These are phyloP conservation scores for Druon quercuslanigerum DNA, from an alignment of 1,140 invertebrate genomes.

Conservation along the genomic window DNA sequence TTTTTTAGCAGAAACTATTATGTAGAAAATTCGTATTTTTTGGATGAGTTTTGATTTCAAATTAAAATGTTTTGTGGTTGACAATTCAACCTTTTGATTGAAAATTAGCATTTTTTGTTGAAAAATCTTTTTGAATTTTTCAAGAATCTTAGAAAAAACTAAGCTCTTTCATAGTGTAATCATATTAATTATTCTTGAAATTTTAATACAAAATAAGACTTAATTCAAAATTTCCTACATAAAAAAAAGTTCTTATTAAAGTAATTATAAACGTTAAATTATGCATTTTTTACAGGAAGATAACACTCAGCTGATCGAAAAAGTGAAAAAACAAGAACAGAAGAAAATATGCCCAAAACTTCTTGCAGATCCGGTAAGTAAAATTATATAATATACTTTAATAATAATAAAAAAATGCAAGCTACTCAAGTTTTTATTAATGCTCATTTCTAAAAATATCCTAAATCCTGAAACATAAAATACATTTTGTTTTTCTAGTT, in stretches of 20 bases:
- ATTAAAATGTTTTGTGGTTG: too few species aligned
- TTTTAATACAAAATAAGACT: too few species aligned
- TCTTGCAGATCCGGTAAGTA: slow-evolving; percentile 39
- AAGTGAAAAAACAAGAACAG: slow-evolving; percentile 32
- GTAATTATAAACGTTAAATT: neutral
- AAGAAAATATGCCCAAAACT: slow-evolving; percentile 43
- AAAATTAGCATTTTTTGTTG: too few species aligned
- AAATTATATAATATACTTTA: slow-evolving; percentile 18
- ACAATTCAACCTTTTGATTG: too few species aligned
- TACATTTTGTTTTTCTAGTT: slow-evolving; percentile 38
- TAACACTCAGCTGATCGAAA: slow-evolving; percentile 33
- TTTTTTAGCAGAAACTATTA: too few species aligned
- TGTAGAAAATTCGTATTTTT: too few species aligned
- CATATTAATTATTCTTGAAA: too few species aligned
- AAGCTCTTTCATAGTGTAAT: too few species aligned
- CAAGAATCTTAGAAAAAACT: too few species aligned
- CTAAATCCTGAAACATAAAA: neutral
- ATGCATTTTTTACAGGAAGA: slow-evolving; percentile 44
- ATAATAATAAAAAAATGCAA: neutral
- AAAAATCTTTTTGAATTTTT: too few species aligned
- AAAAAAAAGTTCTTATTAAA: neutral
- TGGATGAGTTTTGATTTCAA: too few species aligned
- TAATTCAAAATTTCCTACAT: too few species aligned
- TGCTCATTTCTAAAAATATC: neutral
- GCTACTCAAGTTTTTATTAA: slow-evolving; percentile 19